Percentiles rank a stretch among this genome's conserved stretches.
These are phyloP conservation scores for Metellina segmentata DNA, from an alignment of 2,888 invertebrate genomes.

Conservation along the genomic window DNA sequence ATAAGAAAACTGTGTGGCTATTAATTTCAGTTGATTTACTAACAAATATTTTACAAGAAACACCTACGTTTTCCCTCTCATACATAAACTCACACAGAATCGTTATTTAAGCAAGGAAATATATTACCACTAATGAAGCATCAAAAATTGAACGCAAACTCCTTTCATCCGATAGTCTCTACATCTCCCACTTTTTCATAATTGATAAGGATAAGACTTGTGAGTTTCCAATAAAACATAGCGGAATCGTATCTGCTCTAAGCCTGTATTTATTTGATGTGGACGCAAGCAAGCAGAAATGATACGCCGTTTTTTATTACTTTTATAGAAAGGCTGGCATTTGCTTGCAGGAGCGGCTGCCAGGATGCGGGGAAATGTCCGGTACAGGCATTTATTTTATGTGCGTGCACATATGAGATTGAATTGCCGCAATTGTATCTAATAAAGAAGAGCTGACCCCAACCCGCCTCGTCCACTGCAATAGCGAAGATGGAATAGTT, in stretches of 20 bases:
- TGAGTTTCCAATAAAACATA: too few species aligned
- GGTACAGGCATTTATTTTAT: constrained; percentile 55
- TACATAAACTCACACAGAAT: too few species aligned
- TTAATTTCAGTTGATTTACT: too few species aligned
- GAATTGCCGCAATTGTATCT: constrained; percentile 65
- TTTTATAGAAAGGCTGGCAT: constrained; percentile 17
- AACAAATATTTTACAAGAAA: too few species aligned
- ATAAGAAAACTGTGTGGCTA: too few species aligned
- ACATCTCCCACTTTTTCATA: too few species aligned
- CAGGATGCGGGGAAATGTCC: background rate
- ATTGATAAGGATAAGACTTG: too few species aligned
- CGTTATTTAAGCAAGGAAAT: too few species aligned
- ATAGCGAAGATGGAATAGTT: constrained; percentile 68
- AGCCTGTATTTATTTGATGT: constrained; percentile 26
- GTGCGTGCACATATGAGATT: constrained; percentile 45
- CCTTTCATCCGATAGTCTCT: too few species aligned
- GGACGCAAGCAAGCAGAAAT: constrained; percentile 24
- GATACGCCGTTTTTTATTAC: background rate
- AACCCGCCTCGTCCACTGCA: constrained; percentile 58
- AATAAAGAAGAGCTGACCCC: constrained; percentile 71
- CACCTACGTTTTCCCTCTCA: too few species aligned
- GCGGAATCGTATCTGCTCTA: background rate
- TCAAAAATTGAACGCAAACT: too few species aligned
- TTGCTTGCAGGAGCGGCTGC: constrained; percentile 1
- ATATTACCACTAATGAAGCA: too few species aligned